Base-by-base conservation (phyloP, 2,797 vertebrate species). In the Rhinophrynus dorsalis region DNA sequence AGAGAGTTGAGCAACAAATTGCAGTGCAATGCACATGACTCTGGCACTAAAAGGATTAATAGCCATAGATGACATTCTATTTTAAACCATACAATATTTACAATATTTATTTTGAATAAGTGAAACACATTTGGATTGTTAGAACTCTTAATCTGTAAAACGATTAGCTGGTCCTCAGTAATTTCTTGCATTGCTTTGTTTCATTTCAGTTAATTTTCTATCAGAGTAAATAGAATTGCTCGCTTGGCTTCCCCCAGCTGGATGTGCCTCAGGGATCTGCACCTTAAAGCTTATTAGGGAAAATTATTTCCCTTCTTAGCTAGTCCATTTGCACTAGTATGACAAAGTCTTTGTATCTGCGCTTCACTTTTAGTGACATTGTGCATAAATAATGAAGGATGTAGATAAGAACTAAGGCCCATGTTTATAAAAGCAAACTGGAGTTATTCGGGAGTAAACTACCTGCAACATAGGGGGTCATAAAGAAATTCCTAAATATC, bases 201-300 rank as follows among this genome's bases (percentile, higher is more conserved):
- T 65, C 57, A 69, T 61, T 60, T 35, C 44, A 51, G 60, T 51
- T 72, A 17, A 72, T 65, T 72, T 72, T 65, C 68, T 72, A 26
- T 72, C 32, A 42, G 32, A 54, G 60, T 72, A 72, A 72, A 72
- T 65, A 72, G 44, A 52, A 50, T 40, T 33, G 60, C 54, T 51
- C 33, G 60, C 60, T 27, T 65, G 23, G 23, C 40, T 58, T 52
- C 60, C 45, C 26, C 33, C n/a, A 40, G 37, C 60, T 63, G 52
- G 29, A 44, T 57, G 42, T 30, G 60, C 60, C 60, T 50, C 6
- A 40, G 44, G 66, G 48, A 6, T 38, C n/a, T 77, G 59, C 15
- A 50, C 58, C 76, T 78, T 20, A n/a, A 67, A 75, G 57, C 21
- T 75, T 68, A 79, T 79, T 77, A 74, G 21, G 26, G 51, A 67